Base-by-base conservation (phyloP, 2,113 vertebrate species). In the Pardalotus punctatus region DNA sequence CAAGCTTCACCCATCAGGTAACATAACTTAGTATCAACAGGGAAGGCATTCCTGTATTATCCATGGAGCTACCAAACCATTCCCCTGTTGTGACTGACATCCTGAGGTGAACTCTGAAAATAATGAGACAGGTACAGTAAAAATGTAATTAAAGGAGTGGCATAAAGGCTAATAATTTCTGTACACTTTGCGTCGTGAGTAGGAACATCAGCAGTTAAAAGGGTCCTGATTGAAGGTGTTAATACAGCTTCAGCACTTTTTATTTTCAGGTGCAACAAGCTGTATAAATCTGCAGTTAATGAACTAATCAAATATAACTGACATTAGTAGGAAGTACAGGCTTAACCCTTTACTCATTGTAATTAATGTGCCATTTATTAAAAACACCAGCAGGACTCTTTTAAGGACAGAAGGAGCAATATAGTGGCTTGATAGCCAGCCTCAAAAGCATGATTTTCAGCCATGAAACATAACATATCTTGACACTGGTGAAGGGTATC, bases 231-330 rank as follows among this genome's bases (percentile, higher is more conserved):
- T 85, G 47, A 69, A 60, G 38, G 45, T 85, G 40, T 74, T 90
- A 70, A 36, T 50, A 85, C 47, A 76, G 31, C 45, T 93, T 84
- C 35, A 61, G 54, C 51, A 62, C 42, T 82, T 95, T 74, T 85
- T 90, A 36, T 91, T 96, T 95, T 81, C 89, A 66, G 54, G 43
- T 82, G 58, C 78, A 90, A 80, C 70, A 94, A 88, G 31, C 74
- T 58, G 36, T 79, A 70, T 70, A 77, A 91, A 90, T 61, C 61
- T 51, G 12, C 62, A 57, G 54, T 77, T 94, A 88, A 85, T 91
- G 69, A 93, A 89, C 47, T 90, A 77, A 93, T 73, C 48, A 73
- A 90, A 87, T 79, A 57, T 38, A 93, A 80, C n/a, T 82, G 70
- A 38, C 22, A n/a, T 82, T 80, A 57, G 36, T 54, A 31, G 27